Percentiles rank a stretch among this genome's conserved stretches.
Conservation (phyloP, 2,888 invertebrate genomes). For the Autographa gamma region DNA sequence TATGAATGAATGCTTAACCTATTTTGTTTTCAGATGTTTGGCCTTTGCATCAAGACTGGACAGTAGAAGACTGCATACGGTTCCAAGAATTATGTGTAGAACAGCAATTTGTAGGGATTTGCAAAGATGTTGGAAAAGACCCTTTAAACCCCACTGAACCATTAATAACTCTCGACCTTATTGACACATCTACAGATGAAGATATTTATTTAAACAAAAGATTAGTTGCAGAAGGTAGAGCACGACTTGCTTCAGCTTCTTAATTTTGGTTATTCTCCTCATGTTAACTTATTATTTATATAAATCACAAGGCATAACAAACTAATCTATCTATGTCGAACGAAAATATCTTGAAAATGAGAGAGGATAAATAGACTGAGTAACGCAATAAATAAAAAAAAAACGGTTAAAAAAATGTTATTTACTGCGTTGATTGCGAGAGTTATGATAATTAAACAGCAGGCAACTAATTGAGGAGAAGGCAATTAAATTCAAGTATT, state of each 20-base stretch:
- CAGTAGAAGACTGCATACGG: slow-evolving; percentile 92
- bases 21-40: slow-evolving; percentile 79
- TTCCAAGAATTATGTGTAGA: slow-evolving; percentile 92
- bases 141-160: slow-evolving; percentile 89
- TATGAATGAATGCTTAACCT: too few species aligned
- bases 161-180: slow-evolving; percentile 91
- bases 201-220: slow-evolving; percentile 91
- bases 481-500: background rate
- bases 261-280: slow-evolving; percentile 33
- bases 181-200: slow-evolving; percentile 91
- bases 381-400: slow-evolving; percentile 24
- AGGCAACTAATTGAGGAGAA: background rate
- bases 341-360: slow-evolving; percentile 31
- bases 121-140: slow-evolving; percentile 90
- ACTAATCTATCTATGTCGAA: slow-evolving; percentile 42
- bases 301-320: slow-evolving; percentile 58
- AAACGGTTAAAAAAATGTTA: background rate
- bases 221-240: slow-evolving; percentile 90
- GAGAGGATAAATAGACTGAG: slow-evolving; percentile 55
- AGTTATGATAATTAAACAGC: background rate
- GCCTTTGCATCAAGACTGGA: slow-evolving; percentile 91
- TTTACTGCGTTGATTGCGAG: background rate
- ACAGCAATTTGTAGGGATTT: slow-evolving; percentile 91
- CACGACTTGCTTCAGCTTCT: slow-evolving; percentile 77
- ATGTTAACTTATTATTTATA: slow-evolving; percentile 43